Evolutionary conservation across 2,113 vertebrate genomes (phyloP).

Genomic region (Eidolon helvum): DNA sequence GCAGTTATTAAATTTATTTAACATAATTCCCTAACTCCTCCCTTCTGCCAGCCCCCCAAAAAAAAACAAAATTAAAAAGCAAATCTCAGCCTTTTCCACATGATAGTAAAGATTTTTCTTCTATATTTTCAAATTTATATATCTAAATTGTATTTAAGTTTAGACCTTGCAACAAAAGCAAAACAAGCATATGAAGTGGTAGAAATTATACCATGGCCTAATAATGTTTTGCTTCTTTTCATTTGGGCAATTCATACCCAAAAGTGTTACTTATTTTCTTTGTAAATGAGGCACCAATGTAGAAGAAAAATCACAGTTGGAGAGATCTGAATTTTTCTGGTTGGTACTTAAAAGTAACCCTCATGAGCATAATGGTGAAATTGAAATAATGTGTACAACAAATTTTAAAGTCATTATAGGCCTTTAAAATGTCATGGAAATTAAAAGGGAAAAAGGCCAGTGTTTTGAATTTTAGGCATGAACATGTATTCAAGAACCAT

Average conservation of each 20-base stretch:
- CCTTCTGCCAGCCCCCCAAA: not conserved
- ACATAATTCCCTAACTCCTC: not conserved
- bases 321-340: slow-evolving; percentile 12
- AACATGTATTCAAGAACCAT: slow-evolving; percentile 67
- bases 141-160: not conserved
- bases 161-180: not conserved
- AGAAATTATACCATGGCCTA: not conserved
- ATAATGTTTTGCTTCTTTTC: not conserved
- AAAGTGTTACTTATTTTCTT: not conserved
- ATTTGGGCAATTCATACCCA: not conserved
- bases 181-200: not conserved
- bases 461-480: slow-evolving; percentile 44
- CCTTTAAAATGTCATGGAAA: slow-evolving; percentile 61
- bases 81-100: not conserved
- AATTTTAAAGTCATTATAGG: slow-evolving; percentile 69
- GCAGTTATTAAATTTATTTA: not conserved
- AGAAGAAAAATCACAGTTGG: not conserved
- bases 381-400: slow-evolving; percentile 38
- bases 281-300: not conserved
- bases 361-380: not conserved
- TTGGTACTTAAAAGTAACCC: slow-evolving; percentile 33
- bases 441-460: slow-evolving; percentile 53
- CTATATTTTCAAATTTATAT: not conserved
- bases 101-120: not conserved
- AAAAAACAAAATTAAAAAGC: not conserved